phyloP scores from a whole-genome alignment of 92 coral and sea anemone species.

The Palythoa caribaeorum region DNA sequence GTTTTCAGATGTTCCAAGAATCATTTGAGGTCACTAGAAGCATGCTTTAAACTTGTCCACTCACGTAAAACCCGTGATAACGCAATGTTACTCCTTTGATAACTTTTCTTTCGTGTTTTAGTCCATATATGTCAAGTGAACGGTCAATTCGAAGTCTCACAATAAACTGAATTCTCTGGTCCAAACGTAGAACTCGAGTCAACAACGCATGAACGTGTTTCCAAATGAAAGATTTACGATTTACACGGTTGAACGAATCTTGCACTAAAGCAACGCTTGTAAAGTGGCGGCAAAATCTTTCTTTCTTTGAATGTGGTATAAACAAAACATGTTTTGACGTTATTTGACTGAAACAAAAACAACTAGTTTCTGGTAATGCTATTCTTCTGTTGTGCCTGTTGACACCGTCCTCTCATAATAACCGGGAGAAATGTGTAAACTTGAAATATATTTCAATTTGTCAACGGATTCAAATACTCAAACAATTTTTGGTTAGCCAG shows the following conservation, averaged over 20 bases:
- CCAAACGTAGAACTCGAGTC: background rate
- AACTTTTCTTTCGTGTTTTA: background rate
- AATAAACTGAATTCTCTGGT: background rate
- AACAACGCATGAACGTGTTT: conserved; percentile 27
- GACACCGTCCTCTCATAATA: too few relatives aligned
- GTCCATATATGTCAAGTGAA: background rate
- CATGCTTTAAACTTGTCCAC: too few relatives aligned
- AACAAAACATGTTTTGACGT: conserved; percentile 15
- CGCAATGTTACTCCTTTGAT: background rate
- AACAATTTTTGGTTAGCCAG: background rate
- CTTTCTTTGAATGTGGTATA: background rate
- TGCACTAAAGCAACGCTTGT: background rate
- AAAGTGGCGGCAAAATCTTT: conserved; percentile 22
- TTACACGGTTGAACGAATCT: conserved; percentile 4
- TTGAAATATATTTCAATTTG: background rate
- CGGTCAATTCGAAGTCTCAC: background rate
- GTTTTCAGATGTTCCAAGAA: background rate
- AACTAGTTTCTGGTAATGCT: conserved; percentile 1
- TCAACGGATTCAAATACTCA: background rate
- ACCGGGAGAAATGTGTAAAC: background rate
- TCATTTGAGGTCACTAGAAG: background rate
- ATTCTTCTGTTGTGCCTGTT: background rate
- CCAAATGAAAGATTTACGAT: conserved; percentile 35
- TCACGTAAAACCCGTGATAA: background rate
- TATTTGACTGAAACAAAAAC: conserved; percentile 13